Conservation (phyloP, 2,888 invertebrate genomes). For the Leptarthrus brevirostris region DNA sequence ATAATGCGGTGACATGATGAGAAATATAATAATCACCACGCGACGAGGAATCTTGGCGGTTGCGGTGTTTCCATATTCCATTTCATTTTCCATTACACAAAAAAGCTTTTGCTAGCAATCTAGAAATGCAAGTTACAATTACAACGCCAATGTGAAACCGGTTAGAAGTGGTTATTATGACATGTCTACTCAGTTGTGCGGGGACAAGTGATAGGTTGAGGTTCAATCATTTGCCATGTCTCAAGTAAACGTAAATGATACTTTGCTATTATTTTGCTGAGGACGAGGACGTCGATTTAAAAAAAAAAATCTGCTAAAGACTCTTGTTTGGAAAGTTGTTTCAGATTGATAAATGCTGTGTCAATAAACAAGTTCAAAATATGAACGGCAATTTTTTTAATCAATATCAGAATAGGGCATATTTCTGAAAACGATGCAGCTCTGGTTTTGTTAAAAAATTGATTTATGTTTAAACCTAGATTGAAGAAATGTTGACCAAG, state of each 20-base stretch:
- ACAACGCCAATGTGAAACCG: conserved; percentile 12
- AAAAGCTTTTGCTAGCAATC: conserved; percentile 22
- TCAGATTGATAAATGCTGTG: no score
- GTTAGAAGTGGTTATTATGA: conserved; percentile 24
- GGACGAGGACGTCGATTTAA: no score
- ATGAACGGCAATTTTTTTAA: no score
- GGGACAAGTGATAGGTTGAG: conserved; percentile 19
- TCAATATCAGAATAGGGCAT: no score
- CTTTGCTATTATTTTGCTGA: no score
- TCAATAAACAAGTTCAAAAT: no score
- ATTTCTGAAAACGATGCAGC: no score
- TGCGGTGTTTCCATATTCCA: conserved; percentile 29
- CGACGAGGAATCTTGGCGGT: conserved; percentile 27
- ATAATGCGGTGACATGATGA: conserved; percentile 12
- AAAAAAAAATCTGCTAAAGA: no score
- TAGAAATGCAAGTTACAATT: conserved; percentile 11
- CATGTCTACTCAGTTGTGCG: conserved; percentile 12
- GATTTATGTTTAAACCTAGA: no score
- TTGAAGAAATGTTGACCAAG: no score
- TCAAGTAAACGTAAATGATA: conserved; percentile 34
- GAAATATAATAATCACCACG: conserved; percentile 20
- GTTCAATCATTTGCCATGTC: not conserved
- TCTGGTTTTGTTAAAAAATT: no score
- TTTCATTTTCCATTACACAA: conserved; percentile 7
- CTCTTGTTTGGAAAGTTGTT: no score